These are phyloP conservation scores for Tiliacea aurago DNA, from an alignment of 2,888 invertebrate genomes.

Conservation along the genomic window DNA sequence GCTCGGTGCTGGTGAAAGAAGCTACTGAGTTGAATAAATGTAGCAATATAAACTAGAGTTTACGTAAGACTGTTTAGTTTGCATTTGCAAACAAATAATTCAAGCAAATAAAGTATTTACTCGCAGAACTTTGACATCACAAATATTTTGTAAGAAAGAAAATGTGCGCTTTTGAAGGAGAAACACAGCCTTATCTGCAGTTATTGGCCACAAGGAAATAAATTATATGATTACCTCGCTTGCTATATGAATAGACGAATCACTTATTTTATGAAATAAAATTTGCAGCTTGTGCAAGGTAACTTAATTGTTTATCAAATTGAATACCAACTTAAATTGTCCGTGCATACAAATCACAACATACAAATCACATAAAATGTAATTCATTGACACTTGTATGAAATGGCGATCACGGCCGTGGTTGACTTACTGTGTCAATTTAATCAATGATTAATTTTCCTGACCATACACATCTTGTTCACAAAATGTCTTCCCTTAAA, in stretches of 20 bases:
- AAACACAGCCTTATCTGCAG: no score
- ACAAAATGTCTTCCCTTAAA: background rate
- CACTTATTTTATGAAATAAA: background rate
- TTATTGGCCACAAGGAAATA: background rate
- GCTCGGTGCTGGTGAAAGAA: background rate
- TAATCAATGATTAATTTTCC: background rate
- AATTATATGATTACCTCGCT: background rate
- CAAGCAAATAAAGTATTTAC: background rate
- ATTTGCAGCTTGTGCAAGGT: background rate
- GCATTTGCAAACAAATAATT: slow-evolving; percentile 3
- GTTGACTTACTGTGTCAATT: background rate
- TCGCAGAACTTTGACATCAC: background rate
- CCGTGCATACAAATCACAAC: background rate
- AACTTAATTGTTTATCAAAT: background rate
- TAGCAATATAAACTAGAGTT: background rate
- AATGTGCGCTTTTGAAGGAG: background rate
- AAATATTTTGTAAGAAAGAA: background rate
- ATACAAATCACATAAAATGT: no score
- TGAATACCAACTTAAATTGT: background rate
- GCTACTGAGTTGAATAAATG: background rate
- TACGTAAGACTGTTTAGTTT: background rate
- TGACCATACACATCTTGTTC: background rate
- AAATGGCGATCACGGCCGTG: background rate
- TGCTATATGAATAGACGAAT: background rate
- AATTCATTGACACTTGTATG: background rate